A percentile compares a stretch with the other conserved stretches of the same genome.
These are phyloP conservation scores for Eunapius fragilis DNA, from an alignment of 37 sponge, comb jelly and placozoan species.

Conservation along the genomic window DNA sequence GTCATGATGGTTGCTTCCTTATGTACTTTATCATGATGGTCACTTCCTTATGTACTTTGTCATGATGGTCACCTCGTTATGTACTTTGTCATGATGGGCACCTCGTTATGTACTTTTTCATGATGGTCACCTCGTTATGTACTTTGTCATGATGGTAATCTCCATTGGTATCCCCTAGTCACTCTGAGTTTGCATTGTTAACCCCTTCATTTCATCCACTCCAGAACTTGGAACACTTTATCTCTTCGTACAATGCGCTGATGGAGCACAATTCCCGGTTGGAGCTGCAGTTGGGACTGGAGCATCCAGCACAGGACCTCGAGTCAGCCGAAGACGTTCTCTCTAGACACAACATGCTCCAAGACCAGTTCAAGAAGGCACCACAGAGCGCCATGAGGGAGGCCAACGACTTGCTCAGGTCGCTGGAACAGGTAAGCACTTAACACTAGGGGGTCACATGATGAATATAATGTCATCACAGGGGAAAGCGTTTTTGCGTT, in stretches of 20 bases:
- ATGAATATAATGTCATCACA: too few relatives aligned
- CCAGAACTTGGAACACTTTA: slow-evolving; percentile 83
- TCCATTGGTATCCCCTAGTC: too few relatives aligned
- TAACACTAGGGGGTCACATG: neutral
- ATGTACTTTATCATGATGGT: neutral
- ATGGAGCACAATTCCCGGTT: slow-evolving; percentile 73
- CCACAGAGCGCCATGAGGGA: slow-evolving; percentile 68
- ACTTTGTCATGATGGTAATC: too few relatives aligned
- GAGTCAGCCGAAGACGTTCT: slow-evolving; percentile 57
- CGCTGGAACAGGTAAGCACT: slow-evolving; percentile 45
- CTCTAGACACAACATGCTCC: slow-evolving; percentile 48
- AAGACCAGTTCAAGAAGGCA: slow-evolving; percentile 68
- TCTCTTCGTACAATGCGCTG: slow-evolving; percentile 57
- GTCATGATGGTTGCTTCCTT: neutral
- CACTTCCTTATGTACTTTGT: neutral
- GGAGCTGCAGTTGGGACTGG: slow-evolving; percentile 67
- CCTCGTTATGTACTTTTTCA: neutral
- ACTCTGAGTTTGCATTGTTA: too few relatives aligned
- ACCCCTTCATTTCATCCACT: neutral
- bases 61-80: neutral
- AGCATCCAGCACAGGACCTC: slow-evolving; percentile 31
- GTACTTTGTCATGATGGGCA: neutral
- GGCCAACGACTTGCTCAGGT: slow-evolving; percentile 65
- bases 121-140: neutral
- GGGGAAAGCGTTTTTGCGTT: too few relatives aligned